Evolutionary conservation across 2,113 vertebrate species (phyloP).

Genomic region (Clarias magur): DNA sequence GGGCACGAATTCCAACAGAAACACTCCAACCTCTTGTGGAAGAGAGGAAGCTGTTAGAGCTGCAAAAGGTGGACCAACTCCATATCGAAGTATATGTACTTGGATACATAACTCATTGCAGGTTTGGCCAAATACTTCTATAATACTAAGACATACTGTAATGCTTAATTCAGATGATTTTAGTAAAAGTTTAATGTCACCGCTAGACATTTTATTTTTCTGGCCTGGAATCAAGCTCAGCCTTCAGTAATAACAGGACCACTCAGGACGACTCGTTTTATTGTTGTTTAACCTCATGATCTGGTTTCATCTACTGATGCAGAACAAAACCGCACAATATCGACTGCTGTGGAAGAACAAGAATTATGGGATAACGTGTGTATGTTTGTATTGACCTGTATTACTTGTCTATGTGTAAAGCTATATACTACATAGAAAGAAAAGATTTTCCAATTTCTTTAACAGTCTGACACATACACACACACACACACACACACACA

Average conservation of each 20-base stretch:
- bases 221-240: not conserved
- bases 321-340: not conserved
- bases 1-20: no score
- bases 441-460: not conserved
- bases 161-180: not conserved
- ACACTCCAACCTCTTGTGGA: no score
- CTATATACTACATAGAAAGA: not conserved
- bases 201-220: not conserved
- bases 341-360: not conserved
- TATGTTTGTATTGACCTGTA: slow-evolving; percentile 34
- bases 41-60: no score
- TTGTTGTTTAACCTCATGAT: not conserved
- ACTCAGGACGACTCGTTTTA: not conserved
- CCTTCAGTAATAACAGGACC: not conserved
- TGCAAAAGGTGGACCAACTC: no score
- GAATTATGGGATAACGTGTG: slow-evolving; percentile 34
- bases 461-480: not conserved
- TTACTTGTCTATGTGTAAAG: slow-evolving; percentile 23
- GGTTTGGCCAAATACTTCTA: no score
- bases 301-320: not conserved
- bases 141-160: no score
- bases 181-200: not conserved
- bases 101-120: no score
- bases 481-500: slow-evolving; percentile 14
- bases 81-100: no score